Evolutionary conservation across 2,888 invertebrate genomes (phyloP).

Genomic region (Caradrina kadenii): DNA sequence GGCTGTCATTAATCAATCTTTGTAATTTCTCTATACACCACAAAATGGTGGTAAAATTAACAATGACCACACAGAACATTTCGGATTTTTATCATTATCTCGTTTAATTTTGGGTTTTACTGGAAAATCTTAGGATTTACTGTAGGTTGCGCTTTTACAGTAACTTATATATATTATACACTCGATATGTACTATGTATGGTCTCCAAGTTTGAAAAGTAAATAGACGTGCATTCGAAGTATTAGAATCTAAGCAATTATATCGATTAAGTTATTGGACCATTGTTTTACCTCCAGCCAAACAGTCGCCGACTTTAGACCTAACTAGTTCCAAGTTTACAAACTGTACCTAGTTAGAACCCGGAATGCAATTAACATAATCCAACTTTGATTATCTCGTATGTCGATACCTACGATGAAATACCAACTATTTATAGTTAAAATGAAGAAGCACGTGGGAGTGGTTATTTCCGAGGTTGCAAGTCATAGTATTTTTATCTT

Average conservation of each 20-base stretch:
- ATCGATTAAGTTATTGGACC: constrained; percentile 35
- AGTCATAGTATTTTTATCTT: constrained; percentile 10
- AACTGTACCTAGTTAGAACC: constrained; percentile 39
- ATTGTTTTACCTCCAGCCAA: constrained; percentile 52
- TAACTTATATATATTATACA: too few relatives aligned
- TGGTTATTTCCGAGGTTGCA: constrained; percentile 45
- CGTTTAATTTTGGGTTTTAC: too few relatives aligned
- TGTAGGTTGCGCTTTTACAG: too few relatives aligned
- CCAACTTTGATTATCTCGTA: constrained; percentile 59
- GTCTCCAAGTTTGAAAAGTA: constrained; percentile 5
- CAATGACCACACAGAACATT: too few relatives aligned
- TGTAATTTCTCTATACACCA: neutral
- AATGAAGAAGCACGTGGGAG: constrained; percentile 65
- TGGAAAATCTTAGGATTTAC: too few relatives aligned
- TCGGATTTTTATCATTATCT: too few relatives aligned
- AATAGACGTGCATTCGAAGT: constrained; percentile 4
- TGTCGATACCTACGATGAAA: constrained; percentile 47
- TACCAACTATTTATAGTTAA: constrained; percentile 54
- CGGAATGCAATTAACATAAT: constrained; percentile 67
- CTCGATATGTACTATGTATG: too few relatives aligned
- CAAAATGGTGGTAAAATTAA: too few relatives aligned
- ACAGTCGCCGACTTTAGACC: constrained; percentile 43
- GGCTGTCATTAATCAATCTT: constrained; percentile 18
- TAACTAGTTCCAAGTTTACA: constrained; percentile 40
- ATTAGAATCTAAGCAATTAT: constrained; percentile 33